Evolutionary conservation across 2,113 vertebrate genomes (phyloP).

Genomic region (Regulus satrapa): DNA sequence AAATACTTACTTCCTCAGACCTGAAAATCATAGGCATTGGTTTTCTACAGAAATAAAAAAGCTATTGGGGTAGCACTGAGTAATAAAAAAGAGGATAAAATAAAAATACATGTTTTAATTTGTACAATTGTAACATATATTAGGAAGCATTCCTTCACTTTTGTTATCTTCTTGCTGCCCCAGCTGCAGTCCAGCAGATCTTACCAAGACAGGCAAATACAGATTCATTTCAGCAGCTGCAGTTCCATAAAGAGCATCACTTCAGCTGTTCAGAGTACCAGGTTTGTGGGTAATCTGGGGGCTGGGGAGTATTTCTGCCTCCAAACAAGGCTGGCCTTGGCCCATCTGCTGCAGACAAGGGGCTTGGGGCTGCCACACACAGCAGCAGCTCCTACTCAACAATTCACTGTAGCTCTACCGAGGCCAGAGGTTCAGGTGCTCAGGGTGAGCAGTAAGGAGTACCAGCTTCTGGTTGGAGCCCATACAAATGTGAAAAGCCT

Average conservation of each 20-base stretch:
- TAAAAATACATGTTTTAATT: neutral
- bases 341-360: no score
- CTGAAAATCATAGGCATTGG: neutral
- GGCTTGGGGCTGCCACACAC: no score
- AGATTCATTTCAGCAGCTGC: neutral
- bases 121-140: neutral
- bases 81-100: neutral
- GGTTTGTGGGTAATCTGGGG: no score
- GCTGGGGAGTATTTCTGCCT: neutral
- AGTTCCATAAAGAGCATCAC: neutral
- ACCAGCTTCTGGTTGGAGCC: neutral
- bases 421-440: accelerated
- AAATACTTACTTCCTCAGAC: neutral
- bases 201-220: neutral
- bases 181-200: neutral
- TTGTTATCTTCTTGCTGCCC: neutral
- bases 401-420: accelerated
- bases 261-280: neutral
- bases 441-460: neutral
- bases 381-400: no score
- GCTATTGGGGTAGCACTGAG: neutral
- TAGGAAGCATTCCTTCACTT: neutral
- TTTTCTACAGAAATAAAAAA: neutral
- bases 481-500: neutral
- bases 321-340: neutral